Evolutionary conservation across 2,113 vertebrate genomes (phyloP).

Genomic region (Seriola aureovittata): DNA sequence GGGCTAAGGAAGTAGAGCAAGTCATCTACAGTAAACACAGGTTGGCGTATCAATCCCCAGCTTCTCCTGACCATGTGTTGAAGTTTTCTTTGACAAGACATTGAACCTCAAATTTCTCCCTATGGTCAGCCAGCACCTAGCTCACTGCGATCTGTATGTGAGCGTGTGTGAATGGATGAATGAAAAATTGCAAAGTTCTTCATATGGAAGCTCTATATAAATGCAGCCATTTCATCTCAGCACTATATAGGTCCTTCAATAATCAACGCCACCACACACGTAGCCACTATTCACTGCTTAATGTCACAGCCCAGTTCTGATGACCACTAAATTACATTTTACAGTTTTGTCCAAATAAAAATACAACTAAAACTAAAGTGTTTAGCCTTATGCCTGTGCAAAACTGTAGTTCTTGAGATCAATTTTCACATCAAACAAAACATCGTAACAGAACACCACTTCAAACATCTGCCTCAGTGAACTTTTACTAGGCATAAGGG

Average conservation of each 20-base stretch:
- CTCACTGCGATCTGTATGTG: no score
- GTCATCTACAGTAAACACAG: neutral
- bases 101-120: no score
- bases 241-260: neutral
- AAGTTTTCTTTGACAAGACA: no score
- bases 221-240: neutral
- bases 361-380: neutral
- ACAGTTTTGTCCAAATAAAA: conserved; percentile 7
- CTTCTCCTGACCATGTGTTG: no score
- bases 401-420: conserved; percentile 20
- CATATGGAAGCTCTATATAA: neutral
- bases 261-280: conserved; percentile 1
- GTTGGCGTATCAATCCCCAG: neutral
- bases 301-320: neutral
- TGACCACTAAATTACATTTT: neutral
- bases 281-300: neutral
- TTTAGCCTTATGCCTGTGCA: neutral
- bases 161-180: neutral
- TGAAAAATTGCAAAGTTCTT: neutral
- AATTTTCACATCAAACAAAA: conserved; percentile 20
- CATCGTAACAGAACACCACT: conserved; percentile 23
- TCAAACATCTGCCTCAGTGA: conserved; percentile 64
- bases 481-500: conserved; percentile 53
- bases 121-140: no score
- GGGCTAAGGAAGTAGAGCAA: neutral